phyloP scores from a whole-genome alignment of 2,797 vertebrate species.

The Microcaecilia unicolor region DNA sequence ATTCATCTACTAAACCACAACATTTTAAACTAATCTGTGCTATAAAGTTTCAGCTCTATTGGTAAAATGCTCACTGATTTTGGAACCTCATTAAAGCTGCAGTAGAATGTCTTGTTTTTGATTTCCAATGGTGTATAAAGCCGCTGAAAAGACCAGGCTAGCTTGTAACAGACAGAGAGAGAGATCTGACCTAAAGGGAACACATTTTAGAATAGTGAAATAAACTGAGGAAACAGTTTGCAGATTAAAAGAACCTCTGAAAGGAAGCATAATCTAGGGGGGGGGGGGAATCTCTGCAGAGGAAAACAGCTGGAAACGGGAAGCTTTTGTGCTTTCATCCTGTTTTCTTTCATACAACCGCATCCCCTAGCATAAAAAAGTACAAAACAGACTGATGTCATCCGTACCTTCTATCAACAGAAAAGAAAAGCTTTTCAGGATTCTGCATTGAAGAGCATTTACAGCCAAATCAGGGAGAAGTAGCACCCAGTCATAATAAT shows the following conservation, averaged over 20 bases:
- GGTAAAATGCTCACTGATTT: conserved; percentile 41
- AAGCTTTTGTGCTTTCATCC: conserved; percentile 52
- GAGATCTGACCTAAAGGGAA: conserved; percentile 49
- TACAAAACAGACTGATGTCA: conserved; percentile 31
- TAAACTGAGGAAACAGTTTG: conserved; percentile 48
- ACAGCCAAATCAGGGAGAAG: too few species aligned
- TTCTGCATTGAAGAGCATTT: too few species aligned
- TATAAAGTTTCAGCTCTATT: conserved; percentile 19
- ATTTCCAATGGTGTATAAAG: conserved; percentile 35
- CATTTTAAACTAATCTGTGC: conserved; percentile 1
- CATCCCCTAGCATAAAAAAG: conserved; percentile 37
- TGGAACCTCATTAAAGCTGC: conserved; percentile 32
- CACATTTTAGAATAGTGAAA: conserved; percentile 43
- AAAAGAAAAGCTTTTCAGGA: neutral
- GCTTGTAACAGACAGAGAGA: conserved; percentile 42
- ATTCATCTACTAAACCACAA: too few species aligned
- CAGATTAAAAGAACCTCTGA: conserved; percentile 51
- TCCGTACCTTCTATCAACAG: conserved; percentile 24
- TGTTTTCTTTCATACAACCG: conserved; percentile 39
- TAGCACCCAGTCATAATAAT: too few species aligned
- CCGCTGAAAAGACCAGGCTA: conserved; percentile 41
- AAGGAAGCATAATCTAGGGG: conserved; percentile 45
- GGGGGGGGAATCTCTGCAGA: conserved; percentile 28
- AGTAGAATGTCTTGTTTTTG: conserved; percentile 42
- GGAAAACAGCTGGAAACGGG: conserved; percentile 57